Conservation (phyloP, 2,888 invertebrate genomes). For the Buathra laborator region DNA sequence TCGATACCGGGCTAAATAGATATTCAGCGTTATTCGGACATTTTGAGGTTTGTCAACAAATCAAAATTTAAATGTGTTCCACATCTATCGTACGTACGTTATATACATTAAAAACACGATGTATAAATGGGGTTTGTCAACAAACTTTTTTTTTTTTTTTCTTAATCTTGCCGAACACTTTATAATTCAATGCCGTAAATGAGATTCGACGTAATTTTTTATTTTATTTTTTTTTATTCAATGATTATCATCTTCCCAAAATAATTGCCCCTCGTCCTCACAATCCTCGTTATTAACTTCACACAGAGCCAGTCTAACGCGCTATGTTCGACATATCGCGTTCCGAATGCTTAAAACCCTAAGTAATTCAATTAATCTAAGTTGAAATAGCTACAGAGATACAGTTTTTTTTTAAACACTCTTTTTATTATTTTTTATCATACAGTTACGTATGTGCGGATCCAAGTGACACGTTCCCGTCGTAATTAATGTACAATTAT, state of each 20-base stretch:
- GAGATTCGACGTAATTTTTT: conserved; percentile 22
- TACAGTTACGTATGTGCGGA: conserved; percentile 57
- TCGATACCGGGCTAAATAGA: conserved; percentile 14
- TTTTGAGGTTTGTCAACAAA: conserved; percentile 31
- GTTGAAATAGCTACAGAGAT: conserved; percentile 64
- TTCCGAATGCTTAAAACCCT: conserved; percentile 65
- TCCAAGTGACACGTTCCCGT: conserved; percentile 56
- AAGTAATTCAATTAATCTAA: conserved; percentile 55
- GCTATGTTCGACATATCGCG: conserved; percentile 62
- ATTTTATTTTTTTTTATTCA: neutral
- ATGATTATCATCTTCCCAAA: neutral
- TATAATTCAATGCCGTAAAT: conserved; percentile 10
- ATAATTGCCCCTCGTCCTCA: conserved; percentile 7
- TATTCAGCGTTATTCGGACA: conserved; percentile 24
- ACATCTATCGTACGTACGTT: neutral
- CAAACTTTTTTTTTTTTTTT: neutral
- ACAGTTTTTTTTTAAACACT: conserved; percentile 63
- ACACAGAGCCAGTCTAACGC: conserved; percentile 66
- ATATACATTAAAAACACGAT: neutral
- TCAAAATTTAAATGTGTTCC: conserved; percentile 18
- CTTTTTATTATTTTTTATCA: conserved; percentile 54
- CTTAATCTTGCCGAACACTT: neutral
- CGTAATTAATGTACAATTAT: conserved; percentile 65
- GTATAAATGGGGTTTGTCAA: no score
- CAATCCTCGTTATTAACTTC: conserved; percentile 40